phyloP scores from a whole-genome alignment of 53 echinoderm and acorn worm species.

The Zoroaster sp. region DNA sequence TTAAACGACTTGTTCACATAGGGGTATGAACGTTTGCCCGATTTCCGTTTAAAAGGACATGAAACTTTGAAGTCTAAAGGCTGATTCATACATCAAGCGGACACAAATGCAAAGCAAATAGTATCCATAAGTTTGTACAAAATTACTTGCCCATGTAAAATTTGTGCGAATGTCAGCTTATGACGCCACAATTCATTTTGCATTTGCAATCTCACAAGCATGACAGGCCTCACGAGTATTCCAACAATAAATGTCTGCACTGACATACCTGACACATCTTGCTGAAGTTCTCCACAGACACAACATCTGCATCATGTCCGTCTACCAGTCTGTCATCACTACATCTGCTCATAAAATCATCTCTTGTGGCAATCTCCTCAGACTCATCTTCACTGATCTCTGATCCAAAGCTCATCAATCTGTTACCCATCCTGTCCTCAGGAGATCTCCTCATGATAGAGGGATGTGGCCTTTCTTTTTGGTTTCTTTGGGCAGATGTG shows the following conservation, averaged over 20 bases:
- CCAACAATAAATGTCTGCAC: background rate
- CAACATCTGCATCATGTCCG: slow-evolving; percentile 48
- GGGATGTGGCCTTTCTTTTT: background rate
- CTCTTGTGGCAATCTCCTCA: slow-evolving; percentile 43
- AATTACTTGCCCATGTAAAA: background rate
- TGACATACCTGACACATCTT: slow-evolving; percentile 71
- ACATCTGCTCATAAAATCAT: background rate
- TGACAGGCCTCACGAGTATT: too few relatives aligned
- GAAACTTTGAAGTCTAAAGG: too few relatives aligned
- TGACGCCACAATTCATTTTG: background rate
- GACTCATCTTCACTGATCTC: slow-evolving; percentile 68
- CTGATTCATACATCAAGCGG: too few relatives aligned
- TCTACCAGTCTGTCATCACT: slow-evolving; percentile 35
- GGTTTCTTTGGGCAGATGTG: background rate
- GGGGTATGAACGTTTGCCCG: too few relatives aligned
- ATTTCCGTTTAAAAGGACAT: background rate
- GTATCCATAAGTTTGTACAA: background rate
- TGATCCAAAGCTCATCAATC: slow-evolving; percentile 50
- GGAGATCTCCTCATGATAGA: background rate
- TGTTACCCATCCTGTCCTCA: background rate
- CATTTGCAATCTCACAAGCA: background rate
- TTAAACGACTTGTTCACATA: too few relatives aligned
- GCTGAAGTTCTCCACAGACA: slow-evolving; percentile 74
- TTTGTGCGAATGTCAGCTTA: background rate
- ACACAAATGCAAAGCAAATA: too few relatives aligned